Percentiles rank a stretch among this genome's conserved stretches.
These are phyloP conservation scores for Menidia beryllina DNA, from an alignment of 2,113 vertebrate genomes.

Conservation along the genomic window DNA sequence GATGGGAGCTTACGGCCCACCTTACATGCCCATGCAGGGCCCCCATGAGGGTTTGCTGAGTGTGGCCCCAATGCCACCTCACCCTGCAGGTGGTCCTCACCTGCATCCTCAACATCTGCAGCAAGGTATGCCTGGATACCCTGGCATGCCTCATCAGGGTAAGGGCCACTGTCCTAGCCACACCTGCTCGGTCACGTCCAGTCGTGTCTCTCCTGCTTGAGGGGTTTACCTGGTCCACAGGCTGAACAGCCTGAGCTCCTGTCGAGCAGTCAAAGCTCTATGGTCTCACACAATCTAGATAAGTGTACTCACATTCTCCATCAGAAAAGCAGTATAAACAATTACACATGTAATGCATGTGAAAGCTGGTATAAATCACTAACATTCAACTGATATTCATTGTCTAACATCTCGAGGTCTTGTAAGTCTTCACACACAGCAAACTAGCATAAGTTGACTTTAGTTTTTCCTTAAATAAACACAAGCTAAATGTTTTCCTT, in stretches of 20 bases:
- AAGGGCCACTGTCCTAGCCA: slow-evolving; percentile 84
- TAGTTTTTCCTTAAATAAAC: neutral
- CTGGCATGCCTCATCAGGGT: slow-evolving; percentile 95
- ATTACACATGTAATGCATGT: slow-evolving; percentile 57
- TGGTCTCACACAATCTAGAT: slow-evolving; percentile 21
- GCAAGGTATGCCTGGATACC: slow-evolving; percentile 94
- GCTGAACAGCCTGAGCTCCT: slow-evolving; percentile 53
- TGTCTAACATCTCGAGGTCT: slow-evolving; percentile 34
- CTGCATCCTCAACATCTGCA: slow-evolving; percentile 93
- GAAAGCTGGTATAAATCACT: slow-evolving; percentile 49
- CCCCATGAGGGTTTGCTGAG: slow-evolving; percentile 99
- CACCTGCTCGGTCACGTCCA: slow-evolving; percentile 82
- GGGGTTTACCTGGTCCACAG: slow-evolving; percentile 77
- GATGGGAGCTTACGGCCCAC: slow-evolving; percentile 98
- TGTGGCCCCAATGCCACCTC: slow-evolving; percentile 97
- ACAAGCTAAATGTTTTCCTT: slow-evolving; percentile 36
- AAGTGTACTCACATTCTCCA: slow-evolving; percentile 30
- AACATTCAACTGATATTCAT: slow-evolving; percentile 47
- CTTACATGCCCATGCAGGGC: slow-evolving; percentile 98
- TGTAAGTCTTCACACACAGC: slow-evolving; percentile 19
- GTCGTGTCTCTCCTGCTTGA: slow-evolving; percentile 79
- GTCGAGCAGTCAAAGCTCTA: slow-evolving; percentile 39
- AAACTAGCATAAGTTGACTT: neutral
- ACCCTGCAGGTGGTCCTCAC: slow-evolving; percentile 91
- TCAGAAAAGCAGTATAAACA: slow-evolving; percentile 29